Evolutionary conservation across 2,113 vertebrate species (phyloP).

Genomic region (Dasyurus viverrinus): DNA sequence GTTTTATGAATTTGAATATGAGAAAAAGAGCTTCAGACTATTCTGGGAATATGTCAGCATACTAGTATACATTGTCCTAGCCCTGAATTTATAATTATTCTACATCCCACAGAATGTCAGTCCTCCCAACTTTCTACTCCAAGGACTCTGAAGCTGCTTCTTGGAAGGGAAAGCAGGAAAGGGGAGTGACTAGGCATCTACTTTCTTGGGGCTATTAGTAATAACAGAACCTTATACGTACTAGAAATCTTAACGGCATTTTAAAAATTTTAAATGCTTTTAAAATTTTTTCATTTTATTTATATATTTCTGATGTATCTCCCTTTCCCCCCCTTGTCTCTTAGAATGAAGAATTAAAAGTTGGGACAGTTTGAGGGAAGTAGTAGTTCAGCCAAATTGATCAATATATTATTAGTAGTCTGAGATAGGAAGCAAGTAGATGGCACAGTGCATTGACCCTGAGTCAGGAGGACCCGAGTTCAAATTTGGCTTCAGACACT

Average conservation of each 20-base stretch:
- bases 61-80: background rate
- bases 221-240: background rate
- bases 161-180: background rate
- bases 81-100: slow-evolving; percentile 16
- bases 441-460: too few species aligned
- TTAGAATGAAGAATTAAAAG: background rate
- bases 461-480: too few species aligned
- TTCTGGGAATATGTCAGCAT: background rate
- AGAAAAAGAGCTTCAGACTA: background rate
- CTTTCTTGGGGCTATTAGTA: slow-evolving; percentile 18
- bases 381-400: background rate
- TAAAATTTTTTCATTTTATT: background rate
- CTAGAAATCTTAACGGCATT: background rate
- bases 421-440: too few species aligned
- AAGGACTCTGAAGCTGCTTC: slow-evolving; percentile 7
- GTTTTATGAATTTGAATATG: background rate
- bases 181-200: slow-evolving; percentile 16
- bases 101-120: background rate
- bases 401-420: background rate
- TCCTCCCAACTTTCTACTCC: slow-evolving; percentile 7
- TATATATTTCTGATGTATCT: background rate
- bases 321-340: background rate
- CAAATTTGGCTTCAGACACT: too few species aligned
- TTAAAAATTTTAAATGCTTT: background rate
- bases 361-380: background rate